phyloP scores from a whole-genome alignment of 2,888 invertebrate species.

The Ormyrus thymus region DNA sequence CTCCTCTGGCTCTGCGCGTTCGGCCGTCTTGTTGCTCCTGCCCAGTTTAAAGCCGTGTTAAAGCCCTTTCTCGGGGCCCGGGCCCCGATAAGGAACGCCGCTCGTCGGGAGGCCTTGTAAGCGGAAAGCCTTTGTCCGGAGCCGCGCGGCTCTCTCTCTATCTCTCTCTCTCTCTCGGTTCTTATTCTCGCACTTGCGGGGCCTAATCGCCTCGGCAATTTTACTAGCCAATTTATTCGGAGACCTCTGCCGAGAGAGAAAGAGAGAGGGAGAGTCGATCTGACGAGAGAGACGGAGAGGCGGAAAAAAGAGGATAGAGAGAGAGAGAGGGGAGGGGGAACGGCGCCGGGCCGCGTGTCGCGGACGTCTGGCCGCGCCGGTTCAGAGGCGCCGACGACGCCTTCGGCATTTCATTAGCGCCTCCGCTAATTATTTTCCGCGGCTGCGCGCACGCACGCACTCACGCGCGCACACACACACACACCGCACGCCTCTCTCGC shows the following conservation, averaged over 20 bases:
- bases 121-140: too few species aligned
- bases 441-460: not conserved
- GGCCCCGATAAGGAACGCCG: conserved; percentile 40
- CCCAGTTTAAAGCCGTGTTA: conserved; percentile 23
- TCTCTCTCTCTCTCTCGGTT: too few species aligned
- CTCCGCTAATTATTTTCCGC: conserved; percentile 74
- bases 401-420: conserved; percentile 75
- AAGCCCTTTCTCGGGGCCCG: conserved; percentile 10
- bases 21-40: conserved; percentile 35
- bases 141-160: too few species aligned
- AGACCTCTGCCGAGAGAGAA: not conserved
- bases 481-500: too few species aligned
- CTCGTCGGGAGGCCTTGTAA: not conserved
- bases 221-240: too few species aligned
- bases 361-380: conserved; percentile 69
- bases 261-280: not conserved
- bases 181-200: too few species aligned
- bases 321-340: conserved; percentile 63
- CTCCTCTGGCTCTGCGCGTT: conserved; percentile 25
- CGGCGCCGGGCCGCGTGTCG: conserved; percentile 74
- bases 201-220: too few species aligned
- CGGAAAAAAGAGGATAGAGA: conserved; percentile 55
- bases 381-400: conserved; percentile 74
- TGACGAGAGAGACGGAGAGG: conserved; percentile 2
- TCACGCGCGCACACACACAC: not conserved